Evolutionary conservation across 2,888 invertebrate genomes (phyloP).

Genomic region (Eustalomyia histrio): DNA sequence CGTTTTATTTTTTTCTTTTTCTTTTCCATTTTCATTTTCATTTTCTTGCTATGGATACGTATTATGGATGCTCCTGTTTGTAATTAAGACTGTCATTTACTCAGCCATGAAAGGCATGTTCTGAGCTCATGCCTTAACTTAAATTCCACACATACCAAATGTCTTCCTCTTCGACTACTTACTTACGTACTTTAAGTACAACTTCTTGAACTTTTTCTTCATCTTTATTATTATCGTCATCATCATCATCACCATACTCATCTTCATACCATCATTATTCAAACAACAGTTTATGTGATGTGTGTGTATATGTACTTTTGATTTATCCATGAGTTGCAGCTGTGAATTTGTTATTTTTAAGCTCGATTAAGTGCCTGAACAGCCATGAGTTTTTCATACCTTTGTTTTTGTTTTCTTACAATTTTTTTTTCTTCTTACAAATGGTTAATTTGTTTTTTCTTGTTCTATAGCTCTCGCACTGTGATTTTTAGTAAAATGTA

Average conservation of each 20-base stretch:
- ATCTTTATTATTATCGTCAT: not conserved
- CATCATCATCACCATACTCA: not conserved
- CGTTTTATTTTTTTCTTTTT: not conserved
- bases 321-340: constrained; percentile 58
- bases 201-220: constrained; percentile 18
- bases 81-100: constrained; percentile 68
- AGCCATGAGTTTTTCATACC: constrained; percentile 38
- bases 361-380: constrained; percentile 68
- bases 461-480: constrained; percentile 1
- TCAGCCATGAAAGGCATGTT: constrained; percentile 57
- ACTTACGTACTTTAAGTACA: constrained; percentile 8
- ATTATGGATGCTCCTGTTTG: constrained; percentile 56
- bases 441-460: constrained; percentile 15
- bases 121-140: constrained; percentile 36
- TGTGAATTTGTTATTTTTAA: constrained; percentile 63
- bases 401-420: constrained; percentile 25
- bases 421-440: constrained; percentile 27
- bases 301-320: constrained; percentile 18
- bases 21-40: not conserved
- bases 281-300: constrained; percentile 28
- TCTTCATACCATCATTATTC: constrained; percentile 10
- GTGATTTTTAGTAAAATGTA: constrained; percentile 15
- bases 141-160: constrained; percentile 16
- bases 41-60: not conserved
- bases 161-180: not conserved